These are phyloP conservation scores for Talpa occidentalis DNA, from an alignment of 2,113 vertebrate genomes.

Conservation along the genomic window DNA sequence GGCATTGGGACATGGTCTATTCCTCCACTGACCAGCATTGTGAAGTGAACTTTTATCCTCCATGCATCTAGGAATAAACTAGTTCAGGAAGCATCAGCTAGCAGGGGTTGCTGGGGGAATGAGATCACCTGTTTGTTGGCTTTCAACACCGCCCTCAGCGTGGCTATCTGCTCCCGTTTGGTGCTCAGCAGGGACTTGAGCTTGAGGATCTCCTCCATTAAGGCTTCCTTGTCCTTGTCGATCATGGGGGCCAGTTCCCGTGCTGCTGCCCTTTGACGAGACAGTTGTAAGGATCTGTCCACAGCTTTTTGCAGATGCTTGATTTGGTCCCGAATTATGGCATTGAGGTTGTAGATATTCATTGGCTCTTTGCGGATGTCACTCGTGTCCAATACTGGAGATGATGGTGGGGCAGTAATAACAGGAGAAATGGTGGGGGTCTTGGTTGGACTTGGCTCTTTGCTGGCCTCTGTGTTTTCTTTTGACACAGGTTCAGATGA, in stretches of 20 bases:
- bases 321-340: slow-evolving; percentile 99
- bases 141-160: slow-evolving; percentile 95
- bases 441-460: slow-evolving; percentile 91
- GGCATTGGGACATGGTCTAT: not conserved
- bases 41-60: not conserved
- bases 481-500: slow-evolving; percentile 90
- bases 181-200: slow-evolving; percentile 98
- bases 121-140: slow-evolving; percentile 97
- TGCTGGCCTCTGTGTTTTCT: slow-evolving; percentile 86
- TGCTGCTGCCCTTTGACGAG: slow-evolving; percentile 95
- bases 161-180: slow-evolving; percentile 98
- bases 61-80: not conserved
- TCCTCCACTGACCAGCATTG: not conserved
- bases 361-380: slow-evolving; percentile 98
- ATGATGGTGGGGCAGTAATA: slow-evolving; percentile 91
- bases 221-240: slow-evolving; percentile 97
- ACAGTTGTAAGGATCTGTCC: slow-evolving; percentile 96
- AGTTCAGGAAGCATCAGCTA: not conserved
- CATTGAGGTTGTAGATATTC: slow-evolving; percentile 99
- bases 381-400: slow-evolving; percentile 90
- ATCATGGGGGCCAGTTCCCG: slow-evolving; percentile 94
- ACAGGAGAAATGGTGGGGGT: slow-evolving; percentile 89
- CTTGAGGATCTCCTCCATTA: slow-evolving; percentile 98
- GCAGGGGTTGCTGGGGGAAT: not conserved
- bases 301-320: slow-evolving; percentile 98